These are phyloP conservation scores for Brachycybe producta DNA, from an alignment of 2,888 invertebrate species.

Conservation along the genomic window DNA sequence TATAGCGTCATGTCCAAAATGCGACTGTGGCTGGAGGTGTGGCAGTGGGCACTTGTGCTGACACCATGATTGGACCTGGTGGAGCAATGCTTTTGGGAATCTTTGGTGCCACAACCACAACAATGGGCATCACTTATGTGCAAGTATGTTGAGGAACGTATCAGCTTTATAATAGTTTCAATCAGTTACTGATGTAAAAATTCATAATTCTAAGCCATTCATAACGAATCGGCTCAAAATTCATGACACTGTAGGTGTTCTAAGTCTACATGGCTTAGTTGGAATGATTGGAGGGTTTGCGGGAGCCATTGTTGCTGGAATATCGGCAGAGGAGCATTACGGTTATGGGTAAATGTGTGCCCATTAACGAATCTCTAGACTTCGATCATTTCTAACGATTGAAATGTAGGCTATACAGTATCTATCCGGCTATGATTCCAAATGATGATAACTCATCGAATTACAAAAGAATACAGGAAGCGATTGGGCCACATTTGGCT, in stretches of 20 bases:
- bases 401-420: constrained; percentile 33
- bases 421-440: constrained; percentile 48
- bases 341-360: constrained; percentile 33
- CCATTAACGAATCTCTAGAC: too few species aligned
- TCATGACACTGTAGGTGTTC: constrained; percentile 83
- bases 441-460: constrained; percentile 30
- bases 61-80: constrained; percentile 67
- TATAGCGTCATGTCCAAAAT: constrained; percentile 72
- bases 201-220: constrained; percentile 42
- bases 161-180: background rate
- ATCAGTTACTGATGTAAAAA: background rate
- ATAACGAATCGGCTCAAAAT: constrained; percentile 46
- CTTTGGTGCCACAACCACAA: constrained; percentile 6
- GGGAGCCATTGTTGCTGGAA: constrained; percentile 57
- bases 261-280: constrained; percentile 94
- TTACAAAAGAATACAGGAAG: constrained; percentile 22
- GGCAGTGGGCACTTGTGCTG: constrained; percentile 71
- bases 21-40: constrained; percentile 78
- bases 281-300: constrained; percentile 71
- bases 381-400: background rate
- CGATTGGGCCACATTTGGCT: constrained; percentile 24
- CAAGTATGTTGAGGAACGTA: constrained; percentile 2
- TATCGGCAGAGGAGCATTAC: constrained; percentile 56
- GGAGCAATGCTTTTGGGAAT: constrained; percentile 70
- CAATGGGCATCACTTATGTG: constrained; percentile 42